A percentile compares a stretch with the other conserved stretches of the same genome.
These are phyloP conservation scores for Phaonia tiefii DNA, from an alignment of 2,888 invertebrate genomes.

Conservation along the genomic window DNA sequence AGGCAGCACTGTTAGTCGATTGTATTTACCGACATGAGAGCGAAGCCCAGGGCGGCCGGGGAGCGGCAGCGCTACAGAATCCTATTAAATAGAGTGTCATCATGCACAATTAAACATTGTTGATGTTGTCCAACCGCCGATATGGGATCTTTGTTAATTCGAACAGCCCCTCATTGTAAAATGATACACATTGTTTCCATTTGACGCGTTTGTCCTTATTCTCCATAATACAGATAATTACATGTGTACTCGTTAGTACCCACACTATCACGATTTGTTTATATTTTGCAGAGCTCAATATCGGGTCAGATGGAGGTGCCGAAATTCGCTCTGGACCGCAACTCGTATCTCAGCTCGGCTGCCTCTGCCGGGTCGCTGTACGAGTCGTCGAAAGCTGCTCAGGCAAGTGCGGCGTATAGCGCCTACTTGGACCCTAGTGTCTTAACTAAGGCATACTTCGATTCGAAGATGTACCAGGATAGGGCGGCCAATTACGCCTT, in stretches of 20 bases:
- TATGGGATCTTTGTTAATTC: constrained; percentile 29
- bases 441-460: constrained; percentile 80
- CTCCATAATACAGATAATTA: not conserved
- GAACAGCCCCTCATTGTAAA: constrained; percentile 13
- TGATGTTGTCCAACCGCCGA: constrained; percentile 33
- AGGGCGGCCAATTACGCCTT: constrained; percentile 81
- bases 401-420: constrained; percentile 80
- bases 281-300: constrained; percentile 74
- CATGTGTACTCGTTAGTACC: not conserved
- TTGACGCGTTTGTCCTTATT: constrained; percentile 17
- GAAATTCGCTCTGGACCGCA: constrained; percentile 80
- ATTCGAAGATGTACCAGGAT: constrained; percentile 81
- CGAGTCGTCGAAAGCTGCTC: constrained; percentile 75
- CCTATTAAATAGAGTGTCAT: constrained; percentile 62
- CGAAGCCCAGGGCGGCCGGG: constrained; percentile 28
- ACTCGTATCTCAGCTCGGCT: constrained; percentile 77
- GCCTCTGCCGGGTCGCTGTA: constrained; percentile 78
- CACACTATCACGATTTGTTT: not conserved
- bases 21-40: constrained; percentile 2
- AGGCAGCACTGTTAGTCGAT: constrained; percentile 55
- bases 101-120: constrained; percentile 62
- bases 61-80: constrained; percentile 50
- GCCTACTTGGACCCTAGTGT: constrained; percentile 81
- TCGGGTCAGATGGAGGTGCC: constrained; percentile 80
- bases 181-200: constrained; percentile 22